Conservation (phyloP, 1,140 invertebrate genomes). For the Leucophenga varia region DNA sequence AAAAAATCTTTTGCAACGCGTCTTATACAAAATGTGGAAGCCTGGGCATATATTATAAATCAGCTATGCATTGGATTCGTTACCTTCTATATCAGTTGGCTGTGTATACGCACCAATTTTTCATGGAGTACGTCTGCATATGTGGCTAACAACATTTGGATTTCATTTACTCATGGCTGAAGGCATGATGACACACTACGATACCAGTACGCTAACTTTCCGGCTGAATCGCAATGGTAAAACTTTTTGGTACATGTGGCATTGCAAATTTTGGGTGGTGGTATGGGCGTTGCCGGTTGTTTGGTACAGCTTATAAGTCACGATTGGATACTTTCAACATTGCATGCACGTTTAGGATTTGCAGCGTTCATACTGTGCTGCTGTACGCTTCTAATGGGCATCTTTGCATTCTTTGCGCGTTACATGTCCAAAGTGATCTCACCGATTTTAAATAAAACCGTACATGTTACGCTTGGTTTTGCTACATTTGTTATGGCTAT, state of each 20-base stretch:
- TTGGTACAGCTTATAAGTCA: conserved; percentile 33
- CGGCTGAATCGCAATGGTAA: conserved; percentile 32
- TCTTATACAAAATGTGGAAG: conserved; percentile 35
- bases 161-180: conserved; percentile 45
- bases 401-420: conserved; percentile 25
- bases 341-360: conserved; percentile 34
- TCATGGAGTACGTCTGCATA: conserved; percentile 34
- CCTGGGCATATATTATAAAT: conserved; percentile 36
- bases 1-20: too few relatives aligned
- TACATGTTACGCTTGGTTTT: conserved; percentile 33
- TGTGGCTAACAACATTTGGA: conserved; percentile 44
- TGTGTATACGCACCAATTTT: conserved; percentile 29
- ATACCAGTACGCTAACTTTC: conserved; percentile 33
- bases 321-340: conserved; percentile 30
- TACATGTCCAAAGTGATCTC: conserved; percentile 13
- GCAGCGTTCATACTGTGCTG: conserved; percentile 39
- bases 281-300: conserved; percentile 42
- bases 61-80: conserved; percentile 49
- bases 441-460: conserved; percentile 37
- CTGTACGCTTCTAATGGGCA: conserved; percentile 30
- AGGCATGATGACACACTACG: conserved; percentile 41
- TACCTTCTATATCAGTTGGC: conserved; percentile 49
- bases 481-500: conserved; percentile 37
- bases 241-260: conserved; percentile 32
- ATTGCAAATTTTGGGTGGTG: conserved; percentile 35